Base-by-base conservation (phyloP, 2,888 invertebrate species). In the Apamea sordens region DNA sequence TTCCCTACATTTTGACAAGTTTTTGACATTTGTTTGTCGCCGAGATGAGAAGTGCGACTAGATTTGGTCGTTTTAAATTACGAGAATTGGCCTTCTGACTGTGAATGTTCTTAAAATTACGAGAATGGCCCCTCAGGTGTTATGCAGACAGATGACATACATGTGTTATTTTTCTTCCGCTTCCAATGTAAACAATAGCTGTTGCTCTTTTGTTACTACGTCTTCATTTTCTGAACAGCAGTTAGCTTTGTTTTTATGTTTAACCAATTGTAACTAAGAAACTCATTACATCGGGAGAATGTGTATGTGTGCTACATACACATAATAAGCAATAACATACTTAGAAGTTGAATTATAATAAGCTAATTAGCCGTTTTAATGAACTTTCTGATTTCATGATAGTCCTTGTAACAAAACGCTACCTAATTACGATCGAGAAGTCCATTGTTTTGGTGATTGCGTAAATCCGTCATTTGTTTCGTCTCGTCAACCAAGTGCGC, bases 401-500 rank as follows among this genome's bases (percentile, higher is more conserved):
- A 88, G 83, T 84, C 85, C 84, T 89, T 87, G 88, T 89, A 88
- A 87, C 79, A 80, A 84, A 79, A 78, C 79, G 87, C 81, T 73
- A 73, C 77, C 82, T 90, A 84, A 89, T 90, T 89, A 89, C 86
- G 79, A 86, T 84, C 85, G 86, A 86, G 88, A 86, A 88, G 89
- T 89, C 90, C 74, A 91, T 93, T 92, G 90, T 90, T 90, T 86
- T 73, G 76, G 61, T 78, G 79, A 88, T 91, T 91, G 91, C 90
- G 92, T 90, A 90, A 90, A 91, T 93, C 93, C 92, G 91, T 86
- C 84, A 90, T 91, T 92, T 91, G 91, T 92, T 82, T 90, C 86
- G 89, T 83, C 82, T 86, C 74, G 83, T 82, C 76, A 75, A 56
- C 71, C n/a, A 68, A 76, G 75, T 80, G 73, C 77, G 83, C 41